phyloP scores from a whole-genome alignment of 2,797 vertebrate genomes.

The Nannoperca obscura region DNA sequence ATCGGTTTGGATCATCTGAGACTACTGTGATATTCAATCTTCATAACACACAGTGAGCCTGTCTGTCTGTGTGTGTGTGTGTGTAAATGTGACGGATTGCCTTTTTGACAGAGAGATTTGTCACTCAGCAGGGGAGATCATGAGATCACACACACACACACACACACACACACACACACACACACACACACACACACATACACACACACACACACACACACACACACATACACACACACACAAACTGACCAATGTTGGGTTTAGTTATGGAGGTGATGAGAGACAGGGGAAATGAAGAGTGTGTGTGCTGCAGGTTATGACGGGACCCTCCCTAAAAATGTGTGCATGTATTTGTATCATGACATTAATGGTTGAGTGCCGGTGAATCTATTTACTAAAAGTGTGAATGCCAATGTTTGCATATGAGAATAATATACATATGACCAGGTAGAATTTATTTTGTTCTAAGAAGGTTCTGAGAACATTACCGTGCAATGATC shows the following conservation, averaged over 20 bases:
- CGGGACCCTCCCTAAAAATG: slow-evolving; percentile 23
- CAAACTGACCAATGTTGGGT: slow-evolving; percentile 42
- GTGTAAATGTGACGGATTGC: slow-evolving; percentile 61
- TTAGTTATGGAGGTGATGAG: slow-evolving; percentile 53
- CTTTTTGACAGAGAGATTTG: slow-evolving; percentile 72
- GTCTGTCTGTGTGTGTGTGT: slow-evolving; percentile 30
- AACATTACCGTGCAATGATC: too few species aligned
- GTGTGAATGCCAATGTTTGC: slow-evolving; percentile 2
- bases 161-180: too few species aligned
- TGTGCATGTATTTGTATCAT: slow-evolving; percentile 28
- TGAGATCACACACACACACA: too few species aligned
- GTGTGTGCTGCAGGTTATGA: slow-evolving; percentile 32
- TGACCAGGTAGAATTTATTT: too few species aligned
- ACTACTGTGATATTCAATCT: slow-evolving; percentile 67
- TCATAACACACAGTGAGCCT: slow-evolving; percentile 21
- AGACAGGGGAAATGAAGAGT: slow-evolving; percentile 25
- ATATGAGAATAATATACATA: slow-evolving; percentile 3
- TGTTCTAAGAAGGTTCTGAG: too few species aligned
- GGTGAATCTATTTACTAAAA: slow-evolving; percentile 23
- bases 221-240: slow-evolving; percentile 51
- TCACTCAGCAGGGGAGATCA: slow-evolving; percentile 68
- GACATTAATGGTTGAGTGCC: slow-evolving; percentile 17
- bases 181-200: too few species aligned
- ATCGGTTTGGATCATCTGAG: slow-evolving; percentile 51
- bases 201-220: too few species aligned